These are phyloP conservation scores for Atethmia centrago DNA, from an alignment of 2,888 invertebrate genomes.

Conservation along the genomic window DNA sequence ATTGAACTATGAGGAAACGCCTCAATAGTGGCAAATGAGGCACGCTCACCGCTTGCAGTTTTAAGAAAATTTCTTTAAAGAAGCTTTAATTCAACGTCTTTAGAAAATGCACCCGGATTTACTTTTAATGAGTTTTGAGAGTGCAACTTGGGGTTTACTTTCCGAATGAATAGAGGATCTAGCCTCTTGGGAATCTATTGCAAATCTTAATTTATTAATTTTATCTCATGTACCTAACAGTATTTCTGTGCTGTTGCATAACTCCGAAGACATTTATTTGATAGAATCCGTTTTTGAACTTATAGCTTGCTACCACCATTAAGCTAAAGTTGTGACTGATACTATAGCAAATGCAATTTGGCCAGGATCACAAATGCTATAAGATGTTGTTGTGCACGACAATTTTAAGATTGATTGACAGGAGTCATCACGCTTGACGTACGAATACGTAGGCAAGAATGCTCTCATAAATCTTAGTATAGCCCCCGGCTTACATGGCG, in stretches of 20 bases:
- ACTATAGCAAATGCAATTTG: constrained; percentile 36
- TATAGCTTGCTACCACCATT: background rate
- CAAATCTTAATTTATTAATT: constrained; percentile 73
- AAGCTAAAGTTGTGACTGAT: background rate
- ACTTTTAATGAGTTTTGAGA: constrained; percentile 90
- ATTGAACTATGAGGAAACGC: constrained; percentile 80
- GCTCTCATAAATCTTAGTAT: constrained; percentile 84
- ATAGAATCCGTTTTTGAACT: background rate
- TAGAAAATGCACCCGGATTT: constrained; percentile 89
- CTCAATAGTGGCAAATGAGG: constrained; percentile 89
- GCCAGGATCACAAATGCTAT: constrained; percentile 47
- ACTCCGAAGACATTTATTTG: background rate
- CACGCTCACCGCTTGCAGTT: constrained; percentile 84
- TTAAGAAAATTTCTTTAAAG: constrained; percentile 87
- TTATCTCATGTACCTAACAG: constrained; percentile 51
- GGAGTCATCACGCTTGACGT: constrained; percentile 83
- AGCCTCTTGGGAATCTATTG: constrained; percentile 70
- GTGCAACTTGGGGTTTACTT: constrained; percentile 87
- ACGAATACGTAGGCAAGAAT: constrained; percentile 78
- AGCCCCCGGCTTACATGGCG: constrained; percentile 75
- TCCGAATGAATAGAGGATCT: constrained; percentile 84
- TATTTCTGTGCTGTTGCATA: constrained; percentile 3
- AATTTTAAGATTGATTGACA: constrained; percentile 86
- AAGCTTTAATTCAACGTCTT: constrained; percentile 88
- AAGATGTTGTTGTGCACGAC: constrained; percentile 73